A percentile compares a stretch with the other conserved stretches of the same genome.
Evolutionary conservation across 1,140 invertebrate species (phyloP).

Genomic region (Drosophila pseudoananassae): DNA sequence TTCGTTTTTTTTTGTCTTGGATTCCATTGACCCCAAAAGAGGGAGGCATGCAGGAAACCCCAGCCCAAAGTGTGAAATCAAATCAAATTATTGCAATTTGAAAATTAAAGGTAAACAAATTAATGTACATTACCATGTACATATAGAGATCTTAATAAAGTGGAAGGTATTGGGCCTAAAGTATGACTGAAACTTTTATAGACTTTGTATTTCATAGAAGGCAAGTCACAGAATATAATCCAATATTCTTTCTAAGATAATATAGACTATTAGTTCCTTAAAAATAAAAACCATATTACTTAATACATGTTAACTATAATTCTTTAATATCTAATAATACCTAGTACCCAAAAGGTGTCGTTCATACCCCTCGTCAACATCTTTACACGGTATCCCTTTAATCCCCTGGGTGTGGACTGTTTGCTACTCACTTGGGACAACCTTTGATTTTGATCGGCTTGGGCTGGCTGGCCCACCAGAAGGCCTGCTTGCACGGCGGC

Average conservation of each 20-base stretch:
- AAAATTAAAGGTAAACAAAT: not conserved
- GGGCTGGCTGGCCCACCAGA: constrained; percentile 81
- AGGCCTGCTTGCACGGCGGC: constrained; percentile 75
- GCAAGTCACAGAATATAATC: too few species aligned
- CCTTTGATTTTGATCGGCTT: constrained; percentile 79
- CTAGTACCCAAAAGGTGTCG: too few species aligned
- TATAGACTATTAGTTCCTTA: too few species aligned
- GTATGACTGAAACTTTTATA: too few species aligned
- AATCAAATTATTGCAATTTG: not conserved
- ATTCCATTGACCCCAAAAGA: constrained; percentile 63
- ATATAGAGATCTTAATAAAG: too few species aligned
- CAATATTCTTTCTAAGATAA: too few species aligned
- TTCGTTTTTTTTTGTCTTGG: constrained; percentile 27
- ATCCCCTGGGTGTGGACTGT: constrained; percentile 10
- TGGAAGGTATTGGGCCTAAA: too few species aligned
- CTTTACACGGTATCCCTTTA: not conserved
- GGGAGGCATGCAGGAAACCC: constrained; percentile 2
- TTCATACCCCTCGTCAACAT: not conserved
- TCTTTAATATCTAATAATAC: too few species aligned
- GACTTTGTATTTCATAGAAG: too few species aligned
- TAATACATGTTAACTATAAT: too few species aligned
- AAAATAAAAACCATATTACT: too few species aligned
- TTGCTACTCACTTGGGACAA: constrained; percentile 69
- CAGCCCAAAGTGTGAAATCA: not conserved
- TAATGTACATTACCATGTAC: too few species aligned